Percentiles rank a stretch among this genome's conserved stretches.
phyloP scores from a whole-genome alignment of 2,888 invertebrate species.

The Plebejus anna region DNA sequence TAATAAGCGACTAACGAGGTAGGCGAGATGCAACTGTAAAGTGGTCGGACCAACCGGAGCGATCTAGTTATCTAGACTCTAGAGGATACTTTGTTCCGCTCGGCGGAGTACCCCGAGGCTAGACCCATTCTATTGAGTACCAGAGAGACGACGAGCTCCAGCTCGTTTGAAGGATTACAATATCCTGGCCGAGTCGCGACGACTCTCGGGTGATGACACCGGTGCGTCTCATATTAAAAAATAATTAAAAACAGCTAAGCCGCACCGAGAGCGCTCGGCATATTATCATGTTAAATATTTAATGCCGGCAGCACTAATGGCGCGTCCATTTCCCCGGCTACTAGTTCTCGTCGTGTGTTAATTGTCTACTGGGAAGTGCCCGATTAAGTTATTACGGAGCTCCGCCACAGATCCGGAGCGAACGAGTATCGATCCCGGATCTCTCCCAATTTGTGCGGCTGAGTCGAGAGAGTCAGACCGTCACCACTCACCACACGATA shows the following conservation, averaged over 20 bases:
- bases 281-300: background rate
- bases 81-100: background rate
- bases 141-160: background rate
- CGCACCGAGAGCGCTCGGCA: background rate
- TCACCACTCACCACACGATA: background rate
- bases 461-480: background rate
- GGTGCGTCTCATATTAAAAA: background rate
- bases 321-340: background rate
- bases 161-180: background rate
- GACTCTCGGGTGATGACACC: background rate
- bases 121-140: background rate
- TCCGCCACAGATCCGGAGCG: background rate
- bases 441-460: background rate
- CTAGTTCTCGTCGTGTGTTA: background rate
- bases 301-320: background rate
- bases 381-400: background rate
- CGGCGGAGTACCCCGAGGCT: background rate
- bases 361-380: background rate
- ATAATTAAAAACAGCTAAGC: slow-evolving; percentile 2
- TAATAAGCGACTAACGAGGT: background rate
- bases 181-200: background rate
- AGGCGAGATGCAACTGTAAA: background rate
- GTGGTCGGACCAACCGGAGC: background rate
- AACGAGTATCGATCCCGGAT: background rate
- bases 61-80: background rate